These are phyloP conservation scores for Corythoichthys intestinalis DNA, from an alignment of 2,113 vertebrate genomes.

Conservation along the genomic window DNA sequence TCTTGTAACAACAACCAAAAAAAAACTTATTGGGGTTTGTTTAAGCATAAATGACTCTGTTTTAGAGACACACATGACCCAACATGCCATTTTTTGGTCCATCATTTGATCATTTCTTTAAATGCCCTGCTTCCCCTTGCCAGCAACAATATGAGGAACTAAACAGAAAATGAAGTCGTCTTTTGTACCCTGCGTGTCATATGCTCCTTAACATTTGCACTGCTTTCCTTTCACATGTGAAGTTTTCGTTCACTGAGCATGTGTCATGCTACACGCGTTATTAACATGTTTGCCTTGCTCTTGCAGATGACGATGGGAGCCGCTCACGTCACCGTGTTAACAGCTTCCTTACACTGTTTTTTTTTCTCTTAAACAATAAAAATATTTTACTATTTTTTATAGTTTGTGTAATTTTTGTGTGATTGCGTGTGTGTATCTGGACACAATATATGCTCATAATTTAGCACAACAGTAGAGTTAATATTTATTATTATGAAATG, in stretches of 20 bases:
- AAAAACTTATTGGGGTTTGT: too few relatives aligned
- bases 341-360: conserved; percentile 45
- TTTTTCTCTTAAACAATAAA: conserved; percentile 23
- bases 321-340: conserved; percentile 66
- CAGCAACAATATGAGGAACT: too few relatives aligned
- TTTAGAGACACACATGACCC: too few relatives aligned
- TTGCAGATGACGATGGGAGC: conserved; percentile 87
- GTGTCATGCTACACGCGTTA: conserved; percentile 60
- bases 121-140: too few relatives aligned
- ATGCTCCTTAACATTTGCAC: too few relatives aligned
- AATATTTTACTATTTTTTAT: conserved; percentile 15
- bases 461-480: conserved; percentile 31
- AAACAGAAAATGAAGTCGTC: too few relatives aligned
- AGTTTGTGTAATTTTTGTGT: conserved; percentile 35
- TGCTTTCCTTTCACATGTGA: too few relatives aligned
- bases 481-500: background rate
- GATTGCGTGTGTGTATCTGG: conserved; percentile 57
- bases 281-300: conserved; percentile 99
- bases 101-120: too few relatives aligned
- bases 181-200: too few relatives aligned
- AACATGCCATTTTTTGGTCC: too few relatives aligned
- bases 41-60: too few relatives aligned
- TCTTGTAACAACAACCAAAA: too few relatives aligned
- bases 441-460: conserved; percentile 76
- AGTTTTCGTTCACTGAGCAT: conserved; percentile 22